Conservation (phyloP, 2,797 vertebrate species). For the Gallinago stenura region DNA sequence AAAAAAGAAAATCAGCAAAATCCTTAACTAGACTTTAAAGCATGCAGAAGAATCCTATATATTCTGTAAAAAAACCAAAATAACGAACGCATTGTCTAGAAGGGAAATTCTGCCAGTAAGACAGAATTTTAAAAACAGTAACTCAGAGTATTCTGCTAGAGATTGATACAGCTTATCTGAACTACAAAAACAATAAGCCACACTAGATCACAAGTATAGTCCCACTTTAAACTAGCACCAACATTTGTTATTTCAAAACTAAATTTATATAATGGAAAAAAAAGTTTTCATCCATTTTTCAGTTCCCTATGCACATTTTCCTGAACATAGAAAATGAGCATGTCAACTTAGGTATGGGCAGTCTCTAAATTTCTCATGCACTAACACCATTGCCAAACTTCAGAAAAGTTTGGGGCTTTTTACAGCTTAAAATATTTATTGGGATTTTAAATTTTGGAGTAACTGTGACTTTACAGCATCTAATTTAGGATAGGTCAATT, state of each 20-base stretch:
- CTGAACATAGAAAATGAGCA: background rate
- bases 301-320: background rate
- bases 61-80: background rate
- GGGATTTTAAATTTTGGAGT: slow-evolving; percentile 7
- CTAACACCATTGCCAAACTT: slow-evolving; percentile 1
- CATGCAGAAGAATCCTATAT: slow-evolving; percentile 21
- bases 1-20: background rate
- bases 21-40: background rate
- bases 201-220: background rate
- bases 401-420: slow-evolving; percentile 37
- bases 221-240: background rate
- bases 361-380: slow-evolving; percentile 43
- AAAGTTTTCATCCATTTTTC: background rate
- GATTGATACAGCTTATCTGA: background rate
- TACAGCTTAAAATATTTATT: background rate
- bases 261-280: background rate
- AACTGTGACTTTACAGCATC: slow-evolving; percentile 15
- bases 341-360: background rate
- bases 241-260: background rate
- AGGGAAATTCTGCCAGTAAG: background rate
- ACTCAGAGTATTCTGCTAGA: background rate
- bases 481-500: slow-evolving; percentile 61
- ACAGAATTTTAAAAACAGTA: background rate
- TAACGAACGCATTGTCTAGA: background rate
- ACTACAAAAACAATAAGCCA: background rate